Percentiles rank a stretch among this genome's conserved stretches.
phyloP scores from a whole-genome alignment of 2,888 invertebrate genomes.

The Callyntrura guangdongensis region DNA sequence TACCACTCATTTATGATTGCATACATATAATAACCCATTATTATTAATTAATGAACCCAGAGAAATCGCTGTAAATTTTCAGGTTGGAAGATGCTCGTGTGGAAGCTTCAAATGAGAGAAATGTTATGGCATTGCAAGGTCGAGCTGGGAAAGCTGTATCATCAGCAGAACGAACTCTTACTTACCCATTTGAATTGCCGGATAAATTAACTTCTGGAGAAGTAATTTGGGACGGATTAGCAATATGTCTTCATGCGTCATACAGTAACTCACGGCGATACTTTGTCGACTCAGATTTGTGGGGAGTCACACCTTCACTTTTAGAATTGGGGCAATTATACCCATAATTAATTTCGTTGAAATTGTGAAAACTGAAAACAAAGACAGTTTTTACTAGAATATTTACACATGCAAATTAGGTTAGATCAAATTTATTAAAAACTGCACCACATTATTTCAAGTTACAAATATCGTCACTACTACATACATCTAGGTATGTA shows the following conservation, averaged over 20 bases:
- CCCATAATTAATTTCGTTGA: background rate
- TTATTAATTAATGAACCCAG: too few relatives aligned
- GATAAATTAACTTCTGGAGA: constrained; percentile 55
- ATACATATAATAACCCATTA: too few relatives aligned
- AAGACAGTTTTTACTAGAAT: too few relatives aligned
- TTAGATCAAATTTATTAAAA: too few relatives aligned
- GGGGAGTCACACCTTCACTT: constrained; percentile 63
- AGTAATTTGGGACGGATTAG: constrained; percentile 72
- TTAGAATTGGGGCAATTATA: constrained; percentile 36
- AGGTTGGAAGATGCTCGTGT: background rate
- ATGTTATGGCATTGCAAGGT: background rate
- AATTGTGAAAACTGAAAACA: too few relatives aligned
- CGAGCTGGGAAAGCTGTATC: background rate
- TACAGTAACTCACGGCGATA: constrained; percentile 63
- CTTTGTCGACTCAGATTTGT: constrained; percentile 50
- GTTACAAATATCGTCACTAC: too few relatives aligned
- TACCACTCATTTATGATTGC: too few relatives aligned
- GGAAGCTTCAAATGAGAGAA: background rate
- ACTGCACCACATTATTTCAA: too few relatives aligned
- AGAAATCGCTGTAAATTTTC: too few relatives aligned
- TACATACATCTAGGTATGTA: too few relatives aligned
- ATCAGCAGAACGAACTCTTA: background rate
- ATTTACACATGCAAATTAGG: too few relatives aligned
- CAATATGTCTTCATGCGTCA: constrained; percentile 65
- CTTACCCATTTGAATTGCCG: constrained; percentile 35